Conservation (phyloP, 2,113 vertebrate species). For the rat (Rattus norvegicus) region DNA sequence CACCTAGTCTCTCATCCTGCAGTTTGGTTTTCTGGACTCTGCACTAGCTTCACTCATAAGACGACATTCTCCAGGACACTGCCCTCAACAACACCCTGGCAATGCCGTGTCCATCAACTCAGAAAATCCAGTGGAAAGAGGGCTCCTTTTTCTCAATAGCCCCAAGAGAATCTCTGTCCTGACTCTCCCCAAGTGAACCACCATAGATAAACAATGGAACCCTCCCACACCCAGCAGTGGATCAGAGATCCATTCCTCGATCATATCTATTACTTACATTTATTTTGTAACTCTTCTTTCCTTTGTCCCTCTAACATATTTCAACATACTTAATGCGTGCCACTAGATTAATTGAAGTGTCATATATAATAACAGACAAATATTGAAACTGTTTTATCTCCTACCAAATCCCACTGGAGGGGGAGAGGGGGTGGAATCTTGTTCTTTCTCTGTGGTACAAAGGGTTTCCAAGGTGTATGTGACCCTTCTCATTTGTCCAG, state of each 20-base stretch:
- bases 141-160: background rate
- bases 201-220: background rate
- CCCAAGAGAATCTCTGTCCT: background rate
- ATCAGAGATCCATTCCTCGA: background rate
- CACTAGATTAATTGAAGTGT: conserved; percentile 39
- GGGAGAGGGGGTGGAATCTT: background rate
- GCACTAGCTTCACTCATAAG: too few relatives aligned
- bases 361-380: conserved; percentile 26
- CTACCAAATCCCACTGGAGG: conserved; percentile 1
- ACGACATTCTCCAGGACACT: background rate
- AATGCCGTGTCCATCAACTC: background rate
- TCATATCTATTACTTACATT: background rate
- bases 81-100: background rate
- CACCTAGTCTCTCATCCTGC: background rate
- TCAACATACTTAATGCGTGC: conserved; percentile 13
- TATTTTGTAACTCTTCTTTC: conserved; percentile 42
- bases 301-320: conserved; percentile 48
- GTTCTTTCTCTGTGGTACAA: background rate
- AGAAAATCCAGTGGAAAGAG: background rate
- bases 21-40: background rate
- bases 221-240: background rate
- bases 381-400: background rate
- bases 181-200: background rate
- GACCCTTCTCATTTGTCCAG: background rate
- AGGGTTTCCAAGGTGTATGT: background rate